These are phyloP conservation scores for Ptychadena robeensis DNA, from an alignment of 2,797 vertebrate species.

Conservation along the genomic window DNA sequence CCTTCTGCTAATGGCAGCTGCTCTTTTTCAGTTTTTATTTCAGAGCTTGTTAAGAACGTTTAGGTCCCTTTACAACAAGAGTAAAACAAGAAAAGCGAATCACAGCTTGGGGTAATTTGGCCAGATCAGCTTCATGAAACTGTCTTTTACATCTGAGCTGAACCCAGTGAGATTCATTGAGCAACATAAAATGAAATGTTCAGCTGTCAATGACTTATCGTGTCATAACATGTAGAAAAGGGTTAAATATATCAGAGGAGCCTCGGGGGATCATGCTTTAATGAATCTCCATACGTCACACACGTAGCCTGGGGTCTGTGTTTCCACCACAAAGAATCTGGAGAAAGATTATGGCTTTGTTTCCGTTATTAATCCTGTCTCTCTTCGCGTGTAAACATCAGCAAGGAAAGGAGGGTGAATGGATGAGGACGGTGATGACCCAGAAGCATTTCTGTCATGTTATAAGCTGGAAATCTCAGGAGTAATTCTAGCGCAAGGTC, in stretches of 20 bases:
- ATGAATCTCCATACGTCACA: conserved; percentile 40
- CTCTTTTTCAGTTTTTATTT: neutral
- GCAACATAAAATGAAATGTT: neutral
- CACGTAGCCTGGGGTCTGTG: conserved; percentile 48
- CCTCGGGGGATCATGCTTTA: conserved; percentile 23
- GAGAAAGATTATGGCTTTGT: conserved; percentile 51
- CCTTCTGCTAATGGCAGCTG: neutral
- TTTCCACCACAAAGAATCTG: conserved; percentile 53
- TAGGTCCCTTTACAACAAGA: too few relatives aligned
- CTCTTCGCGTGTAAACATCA: conserved; percentile 41
- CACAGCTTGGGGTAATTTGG: neutral
- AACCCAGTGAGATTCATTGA: neutral
- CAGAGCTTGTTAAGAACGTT: neutral
- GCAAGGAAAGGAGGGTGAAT: conserved; percentile 18
- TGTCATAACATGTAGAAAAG: conserved; percentile 5
- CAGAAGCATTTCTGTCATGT: conserved; percentile 1
- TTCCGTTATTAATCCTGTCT: conserved; percentile 50
- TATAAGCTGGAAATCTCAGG: neutral
- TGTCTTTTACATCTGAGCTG: neutral
- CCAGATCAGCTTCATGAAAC: neutral
- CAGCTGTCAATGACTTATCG: neutral
- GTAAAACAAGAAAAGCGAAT: neutral
- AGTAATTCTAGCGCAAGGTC: neutral
- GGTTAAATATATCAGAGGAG: conserved; percentile 29
- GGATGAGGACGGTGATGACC: conserved; percentile 2